These are phyloP conservation scores for Mellilla xanthometata DNA, from an alignment of 2,888 invertebrate species.

Conservation along the genomic window DNA sequence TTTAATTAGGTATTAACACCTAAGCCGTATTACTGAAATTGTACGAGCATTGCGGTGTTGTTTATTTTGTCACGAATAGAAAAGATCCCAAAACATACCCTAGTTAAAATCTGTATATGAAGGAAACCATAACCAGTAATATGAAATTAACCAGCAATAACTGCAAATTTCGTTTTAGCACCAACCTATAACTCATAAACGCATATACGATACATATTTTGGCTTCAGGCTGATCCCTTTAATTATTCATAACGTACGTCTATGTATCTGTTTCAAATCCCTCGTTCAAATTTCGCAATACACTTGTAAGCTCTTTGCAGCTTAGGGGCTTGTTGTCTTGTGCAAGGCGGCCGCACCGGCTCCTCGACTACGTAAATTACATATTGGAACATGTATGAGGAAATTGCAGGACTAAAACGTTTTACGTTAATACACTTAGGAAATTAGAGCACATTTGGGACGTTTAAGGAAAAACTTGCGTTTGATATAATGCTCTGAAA, in stretches of 20 bases:
- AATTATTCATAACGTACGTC: too few species aligned
- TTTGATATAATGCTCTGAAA: background rate
- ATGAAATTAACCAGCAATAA: too few species aligned
- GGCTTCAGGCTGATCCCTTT: background rate
- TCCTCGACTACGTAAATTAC: slow-evolving; percentile 37
- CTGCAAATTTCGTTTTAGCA: too few species aligned
- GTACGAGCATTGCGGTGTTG: too few species aligned
- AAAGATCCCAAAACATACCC: too few species aligned
- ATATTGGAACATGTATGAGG: slow-evolving; percentile 55
- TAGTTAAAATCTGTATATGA: too few species aligned
- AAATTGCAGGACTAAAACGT: slow-evolving; percentile 35
- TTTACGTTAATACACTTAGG: slow-evolving; percentile 2
- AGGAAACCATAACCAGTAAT: too few species aligned
- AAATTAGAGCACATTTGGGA: slow-evolving; percentile 8
- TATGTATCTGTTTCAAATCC: slow-evolving; percentile 32
- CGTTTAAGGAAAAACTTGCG: background rate
- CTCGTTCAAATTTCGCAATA: slow-evolving; percentile 54
- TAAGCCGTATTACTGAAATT: too few species aligned
- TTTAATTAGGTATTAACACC: too few species aligned
- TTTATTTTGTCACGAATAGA: too few species aligned
- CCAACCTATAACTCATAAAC: too few species aligned
- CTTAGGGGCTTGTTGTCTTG: slow-evolving; percentile 64
- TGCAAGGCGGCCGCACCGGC: slow-evolving; percentile 52
- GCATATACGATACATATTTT: too few species aligned
- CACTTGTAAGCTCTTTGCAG: slow-evolving; percentile 62